Evolutionary conservation across 2,888 invertebrate species (phyloP).

Genomic region (Neria commutata): DNA sequence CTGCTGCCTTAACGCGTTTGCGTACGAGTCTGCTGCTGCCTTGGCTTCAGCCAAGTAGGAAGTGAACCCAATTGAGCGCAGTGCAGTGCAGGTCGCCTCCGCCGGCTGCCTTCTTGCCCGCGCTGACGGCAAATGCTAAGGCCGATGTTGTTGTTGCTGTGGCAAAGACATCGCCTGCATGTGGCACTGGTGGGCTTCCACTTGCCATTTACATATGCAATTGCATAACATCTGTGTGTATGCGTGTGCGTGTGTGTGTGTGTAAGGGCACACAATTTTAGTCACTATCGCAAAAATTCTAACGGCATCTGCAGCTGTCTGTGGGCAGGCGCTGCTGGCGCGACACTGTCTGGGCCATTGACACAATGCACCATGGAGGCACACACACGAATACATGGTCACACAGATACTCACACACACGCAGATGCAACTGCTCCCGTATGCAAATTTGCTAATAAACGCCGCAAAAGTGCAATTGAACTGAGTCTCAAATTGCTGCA

Average conservation of each 20-base stretch:
- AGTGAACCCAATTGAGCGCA: conserved; percentile 56
- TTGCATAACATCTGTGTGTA: no score
- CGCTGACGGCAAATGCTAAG: not conserved
- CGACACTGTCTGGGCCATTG: conserved; percentile 10
- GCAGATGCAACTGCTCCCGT: no score
- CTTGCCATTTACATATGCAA: no score
- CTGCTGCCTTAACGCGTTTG: not conserved
- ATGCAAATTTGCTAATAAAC: no score
- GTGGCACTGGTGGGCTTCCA: no score
- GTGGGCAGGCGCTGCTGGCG: not conserved
- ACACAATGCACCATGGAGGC: conserved; percentile 22
- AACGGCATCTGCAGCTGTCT: conserved; percentile 18
- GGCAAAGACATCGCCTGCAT: not conserved
- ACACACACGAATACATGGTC: conserved; percentile 5
- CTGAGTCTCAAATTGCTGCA: no score
- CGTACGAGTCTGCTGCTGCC: conserved; percentile 17
- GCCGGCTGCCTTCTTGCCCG: not conserved
- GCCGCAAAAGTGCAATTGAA: no score
- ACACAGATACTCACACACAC: no score
- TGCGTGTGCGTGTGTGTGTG: no score
- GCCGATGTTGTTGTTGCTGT: conserved; percentile 21
- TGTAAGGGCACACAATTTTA: conserved; percentile 14
- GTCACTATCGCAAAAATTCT: conserved; percentile 19
- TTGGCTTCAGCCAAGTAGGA: conserved; percentile 47
- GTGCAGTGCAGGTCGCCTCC: not conserved